Evolutionary conservation across 2,888 invertebrate genomes (phyloP).

Genomic region (Rhogogaster chlorosoma): DNA sequence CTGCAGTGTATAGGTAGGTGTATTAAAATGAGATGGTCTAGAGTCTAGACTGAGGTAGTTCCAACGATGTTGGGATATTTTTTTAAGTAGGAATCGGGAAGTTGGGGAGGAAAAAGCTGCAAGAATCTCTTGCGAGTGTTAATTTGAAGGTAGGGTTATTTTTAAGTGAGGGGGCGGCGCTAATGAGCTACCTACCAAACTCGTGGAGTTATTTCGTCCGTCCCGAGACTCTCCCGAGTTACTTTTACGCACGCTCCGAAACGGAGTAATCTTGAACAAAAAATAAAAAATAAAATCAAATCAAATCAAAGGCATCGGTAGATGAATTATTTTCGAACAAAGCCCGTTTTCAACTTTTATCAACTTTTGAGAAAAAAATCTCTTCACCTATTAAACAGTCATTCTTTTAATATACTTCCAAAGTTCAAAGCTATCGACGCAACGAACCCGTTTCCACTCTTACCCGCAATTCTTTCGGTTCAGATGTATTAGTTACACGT

Average conservation of each 20-base stretch:
- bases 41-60: conserved; percentile 8
- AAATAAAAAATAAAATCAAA: background rate
- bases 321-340: conserved; percentile 6
- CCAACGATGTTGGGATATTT: conserved; percentile 21
- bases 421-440: conserved; percentile 15
- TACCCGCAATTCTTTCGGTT: background rate
- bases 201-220: conserved; percentile 18
- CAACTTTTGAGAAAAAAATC: background rate
- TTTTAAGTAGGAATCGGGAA: background rate
- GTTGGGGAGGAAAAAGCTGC: conserved; percentile 24
- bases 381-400: conserved; percentile 16
- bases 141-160: conserved; percentile 67
- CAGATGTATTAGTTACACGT: background rate
- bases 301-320: conserved; percentile 27
- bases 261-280: background rate
- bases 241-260: background rate
- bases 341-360: background rate
- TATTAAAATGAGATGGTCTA: background rate
- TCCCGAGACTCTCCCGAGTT: background rate
- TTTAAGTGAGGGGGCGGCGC: conserved; percentile 63
- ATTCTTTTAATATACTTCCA: background rate
- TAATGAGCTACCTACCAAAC: conserved; percentile 66
- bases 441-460: background rate
- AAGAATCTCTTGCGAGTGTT: conserved; percentile 53
- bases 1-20: background rate